These are phyloP conservation scores for Trichomycterus rosablanca DNA, from an alignment of 2,113 vertebrate genomes.

Conservation along the genomic window DNA sequence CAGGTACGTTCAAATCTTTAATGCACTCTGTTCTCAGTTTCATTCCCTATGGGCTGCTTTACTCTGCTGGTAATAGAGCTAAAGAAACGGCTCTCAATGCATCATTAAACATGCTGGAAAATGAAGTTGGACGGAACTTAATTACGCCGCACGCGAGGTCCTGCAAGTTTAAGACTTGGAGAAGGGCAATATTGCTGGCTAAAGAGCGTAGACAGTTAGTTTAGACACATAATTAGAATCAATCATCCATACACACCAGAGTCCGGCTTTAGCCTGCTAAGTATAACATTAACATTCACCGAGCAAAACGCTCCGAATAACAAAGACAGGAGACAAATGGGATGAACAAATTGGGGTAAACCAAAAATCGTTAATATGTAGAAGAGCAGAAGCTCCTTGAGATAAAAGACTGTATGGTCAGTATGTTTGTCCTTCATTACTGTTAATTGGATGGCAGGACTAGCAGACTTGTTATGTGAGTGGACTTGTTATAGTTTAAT, in stretches of 20 bases:
- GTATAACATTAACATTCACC: constrained; percentile 38
- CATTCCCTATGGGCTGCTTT: constrained; percentile 48
- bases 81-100: constrained; percentile 62
- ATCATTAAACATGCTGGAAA: constrained; percentile 66
- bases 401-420: too few relatives aligned
- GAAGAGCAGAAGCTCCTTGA: too few relatives aligned
- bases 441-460: too few relatives aligned
- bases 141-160: constrained; percentile 65
- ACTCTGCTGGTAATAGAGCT: constrained; percentile 46
- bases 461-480: too few relatives aligned
- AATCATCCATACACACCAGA: constrained; percentile 45
- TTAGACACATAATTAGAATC: constrained; percentile 61
- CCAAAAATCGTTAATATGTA: too few relatives aligned
- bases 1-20: constrained; percentile 51
- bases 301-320: not conserved
- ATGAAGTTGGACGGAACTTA: constrained; percentile 64
- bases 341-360: not conserved
- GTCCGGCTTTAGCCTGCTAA: constrained; percentile 41
- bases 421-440: too few relatives aligned
- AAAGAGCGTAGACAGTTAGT: constrained; percentile 43
- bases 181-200: constrained; percentile 53
- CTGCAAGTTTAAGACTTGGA: constrained; percentile 55
- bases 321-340: not conserved
- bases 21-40: constrained; percentile 47
- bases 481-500: too few relatives aligned